Percentiles rank a stretch among this genome's conserved stretches.
phyloP scores from a whole-genome alignment of 1,140 invertebrate species.

The Tribolium madens region DNA sequence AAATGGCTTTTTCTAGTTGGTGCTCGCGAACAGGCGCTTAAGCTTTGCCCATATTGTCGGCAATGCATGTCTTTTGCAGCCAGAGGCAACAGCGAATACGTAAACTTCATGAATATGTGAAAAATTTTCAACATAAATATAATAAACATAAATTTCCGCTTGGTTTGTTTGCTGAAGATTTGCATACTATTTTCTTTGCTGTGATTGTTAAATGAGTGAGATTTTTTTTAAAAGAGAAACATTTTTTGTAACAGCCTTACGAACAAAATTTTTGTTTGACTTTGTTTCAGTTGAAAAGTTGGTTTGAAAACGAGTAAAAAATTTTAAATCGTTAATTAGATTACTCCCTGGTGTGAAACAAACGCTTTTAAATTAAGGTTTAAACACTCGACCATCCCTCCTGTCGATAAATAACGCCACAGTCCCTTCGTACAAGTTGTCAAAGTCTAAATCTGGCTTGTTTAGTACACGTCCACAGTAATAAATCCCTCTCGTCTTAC shows the following conservation, averaged over 20 bases:
- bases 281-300: background rate
- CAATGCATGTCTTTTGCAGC: conserved; percentile 4
- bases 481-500: background rate
- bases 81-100: background rate
- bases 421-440: background rate
- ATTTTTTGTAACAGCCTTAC: too few species aligned
- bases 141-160: conserved; percentile 11
- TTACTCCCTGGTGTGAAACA: background rate
- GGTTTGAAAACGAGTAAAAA: background rate
- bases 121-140: conserved; percentile 4
- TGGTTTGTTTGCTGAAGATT: conserved; percentile 9
- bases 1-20: background rate
- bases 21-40: background rate
- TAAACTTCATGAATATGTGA: conserved; percentile 22
- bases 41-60: background rate
- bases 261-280: too few species aligned
- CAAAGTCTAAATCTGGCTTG: conserved; percentile 20
- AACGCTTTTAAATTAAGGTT: background rate
- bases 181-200: background rate
- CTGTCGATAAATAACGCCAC: conserved; percentile 2
- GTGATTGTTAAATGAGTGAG: too few species aligned
- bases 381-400: background rate
- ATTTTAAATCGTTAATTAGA: background rate
- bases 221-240: too few species aligned
- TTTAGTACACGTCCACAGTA: conserved; percentile 2